These are phyloP conservation scores for Echinarachnius parma DNA, from an alignment of 53 echinoderm and acorn worm species.

Conservation along the genomic window DNA sequence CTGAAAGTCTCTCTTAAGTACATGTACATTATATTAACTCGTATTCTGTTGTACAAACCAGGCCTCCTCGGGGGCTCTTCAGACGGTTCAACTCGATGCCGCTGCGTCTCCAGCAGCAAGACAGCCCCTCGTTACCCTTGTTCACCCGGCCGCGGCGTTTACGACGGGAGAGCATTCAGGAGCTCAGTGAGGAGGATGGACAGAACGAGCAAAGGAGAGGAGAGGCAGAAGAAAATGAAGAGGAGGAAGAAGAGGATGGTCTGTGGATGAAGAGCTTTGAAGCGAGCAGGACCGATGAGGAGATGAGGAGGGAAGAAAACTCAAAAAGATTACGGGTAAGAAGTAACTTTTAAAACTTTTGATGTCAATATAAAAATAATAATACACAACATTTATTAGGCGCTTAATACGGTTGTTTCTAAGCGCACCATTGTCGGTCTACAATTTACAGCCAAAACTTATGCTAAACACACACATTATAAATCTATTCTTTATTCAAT, in stretches of 20 bases:
- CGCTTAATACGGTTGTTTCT: too few relatives aligned
- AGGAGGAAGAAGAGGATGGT: conserved; percentile 10
- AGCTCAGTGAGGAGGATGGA: neutral
- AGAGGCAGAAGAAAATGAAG: conserved; percentile 1
- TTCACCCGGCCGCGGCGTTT: conserved; percentile 2
- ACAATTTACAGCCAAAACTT: too few relatives aligned
- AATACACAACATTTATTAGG: too few relatives aligned
- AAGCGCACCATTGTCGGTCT: too few relatives aligned
- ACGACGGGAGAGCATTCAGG: conserved; percentile 8
- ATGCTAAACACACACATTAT: too few relatives aligned
- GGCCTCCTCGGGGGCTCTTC: too few relatives aligned
- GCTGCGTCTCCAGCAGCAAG: conserved; percentile 14
- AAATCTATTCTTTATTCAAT: too few relatives aligned
- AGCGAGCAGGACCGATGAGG: conserved; percentile 2
- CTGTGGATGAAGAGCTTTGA: conserved; percentile 12
- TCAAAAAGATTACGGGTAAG: neutral
- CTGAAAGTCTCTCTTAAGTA: too few relatives aligned
- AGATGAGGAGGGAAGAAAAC: neutral
- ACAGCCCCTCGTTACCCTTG: conserved; percentile 9
- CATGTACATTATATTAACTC: too few relatives aligned
- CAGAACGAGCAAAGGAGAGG: neutral
- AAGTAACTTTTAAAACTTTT: too few relatives aligned
- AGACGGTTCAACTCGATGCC: conserved; percentile 68
- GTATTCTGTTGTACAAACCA: too few relatives aligned
- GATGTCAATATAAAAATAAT: too few relatives aligned